phyloP scores from a whole-genome alignment of 2,797 vertebrate species.

The Perdix hodgsoniae region DNA sequence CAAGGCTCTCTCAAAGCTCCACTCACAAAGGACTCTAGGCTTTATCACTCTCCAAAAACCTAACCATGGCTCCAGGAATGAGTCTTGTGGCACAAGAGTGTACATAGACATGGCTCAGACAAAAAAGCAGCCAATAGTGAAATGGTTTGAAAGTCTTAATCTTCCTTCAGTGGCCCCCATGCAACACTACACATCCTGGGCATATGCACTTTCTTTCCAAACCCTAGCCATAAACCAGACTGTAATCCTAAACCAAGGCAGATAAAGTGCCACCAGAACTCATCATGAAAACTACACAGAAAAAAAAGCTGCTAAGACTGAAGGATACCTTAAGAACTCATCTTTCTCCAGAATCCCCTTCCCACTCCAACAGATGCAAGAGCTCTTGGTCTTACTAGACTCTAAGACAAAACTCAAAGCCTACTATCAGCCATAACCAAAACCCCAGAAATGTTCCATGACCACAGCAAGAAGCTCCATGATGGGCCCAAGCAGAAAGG shows the following conservation, averaged over 20 bases:
- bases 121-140: background rate
- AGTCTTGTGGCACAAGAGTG: background rate
- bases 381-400: background rate
- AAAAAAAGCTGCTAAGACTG: background rate
- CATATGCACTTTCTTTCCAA: background rate
- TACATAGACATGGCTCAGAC: background rate
- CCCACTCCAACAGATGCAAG: background rate
- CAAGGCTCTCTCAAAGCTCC: background rate
- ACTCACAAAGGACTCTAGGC: background rate
- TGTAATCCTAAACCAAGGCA: fast-evolving
- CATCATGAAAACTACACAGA: background rate
- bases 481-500: fast-evolving
- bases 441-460: background rate
- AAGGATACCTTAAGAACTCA: background rate
- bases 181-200: background rate
- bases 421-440: background rate
- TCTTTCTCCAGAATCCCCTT: background rate
- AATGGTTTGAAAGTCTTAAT: background rate
- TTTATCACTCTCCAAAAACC: background rate
- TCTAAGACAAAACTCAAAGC: background rate
- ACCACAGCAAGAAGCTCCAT: background rate
- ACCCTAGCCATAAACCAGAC: background rate
- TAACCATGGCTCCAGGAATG: background rate
- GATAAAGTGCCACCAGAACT: background rate
- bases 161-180: background rate